These are phyloP conservation scores for Macrosiphum euphorbiae DNA, from an alignment of 2,888 invertebrate species.

Conservation along the genomic window DNA sequence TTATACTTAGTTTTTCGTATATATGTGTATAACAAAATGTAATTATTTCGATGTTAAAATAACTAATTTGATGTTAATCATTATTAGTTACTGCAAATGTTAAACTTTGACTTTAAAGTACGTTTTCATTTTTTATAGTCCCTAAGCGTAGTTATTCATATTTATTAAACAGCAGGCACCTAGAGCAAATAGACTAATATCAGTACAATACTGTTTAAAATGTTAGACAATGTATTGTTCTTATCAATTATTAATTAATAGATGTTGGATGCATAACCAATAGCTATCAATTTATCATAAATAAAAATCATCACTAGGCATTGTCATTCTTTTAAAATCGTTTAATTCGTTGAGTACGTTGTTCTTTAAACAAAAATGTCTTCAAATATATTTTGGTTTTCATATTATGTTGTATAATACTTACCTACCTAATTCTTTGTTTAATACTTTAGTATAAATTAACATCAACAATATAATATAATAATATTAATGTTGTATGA, in stretches of 20 bases:
- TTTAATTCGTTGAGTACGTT: not conserved
- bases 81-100: not conserved
- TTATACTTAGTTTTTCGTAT: not conserved
- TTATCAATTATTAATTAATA: not conserved
- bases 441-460: not conserved
- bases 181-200: no score
- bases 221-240: not conserved
- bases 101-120: not conserved
- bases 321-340: not conserved
- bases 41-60: not conserved
- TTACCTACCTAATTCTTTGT: not conserved
- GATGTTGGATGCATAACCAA: not conserved
- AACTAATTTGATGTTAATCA: not conserved
- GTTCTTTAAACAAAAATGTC: not conserved
- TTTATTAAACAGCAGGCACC: not conserved
- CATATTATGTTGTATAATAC: not conserved
- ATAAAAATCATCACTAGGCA: not conserved
- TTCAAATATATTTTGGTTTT: not conserved
- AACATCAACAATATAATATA: not conserved
- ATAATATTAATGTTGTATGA: not conserved
- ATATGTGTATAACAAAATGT: not conserved
- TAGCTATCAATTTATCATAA: not conserved
- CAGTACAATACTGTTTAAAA: not conserved
- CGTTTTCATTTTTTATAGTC: not conserved
- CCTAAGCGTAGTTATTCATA: not conserved